Evolutionary conservation across 2,888 invertebrate genomes (phyloP).

Genomic region (Amiota minor): DNA sequence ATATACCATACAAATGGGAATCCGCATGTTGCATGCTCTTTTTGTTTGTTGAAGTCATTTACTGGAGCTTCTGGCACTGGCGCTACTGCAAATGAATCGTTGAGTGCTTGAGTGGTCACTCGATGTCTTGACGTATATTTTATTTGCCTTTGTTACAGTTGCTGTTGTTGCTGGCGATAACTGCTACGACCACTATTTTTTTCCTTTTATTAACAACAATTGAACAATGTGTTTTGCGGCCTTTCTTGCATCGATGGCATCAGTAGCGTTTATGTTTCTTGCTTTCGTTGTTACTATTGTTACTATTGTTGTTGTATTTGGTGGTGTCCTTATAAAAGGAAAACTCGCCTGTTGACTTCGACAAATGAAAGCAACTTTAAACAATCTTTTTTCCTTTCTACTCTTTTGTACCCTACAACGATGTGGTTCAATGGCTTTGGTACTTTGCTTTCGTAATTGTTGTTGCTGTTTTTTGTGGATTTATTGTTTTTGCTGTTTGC

Average conservation of each 20-base stretch:
- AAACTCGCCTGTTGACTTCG: conserved; percentile 21
- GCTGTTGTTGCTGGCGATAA: background rate
- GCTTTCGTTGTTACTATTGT: background rate
- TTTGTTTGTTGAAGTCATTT: conserved; percentile 32
- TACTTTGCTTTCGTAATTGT: background rate
- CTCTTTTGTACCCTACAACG: background rate
- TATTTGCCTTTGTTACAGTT: conserved; percentile 18
- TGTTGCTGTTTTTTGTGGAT: conserved; percentile 2
- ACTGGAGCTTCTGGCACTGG: background rate
- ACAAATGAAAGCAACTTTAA: conserved; percentile 19
- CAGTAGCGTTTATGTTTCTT: background rate
- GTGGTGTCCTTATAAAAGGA: conserved; percentile 6
- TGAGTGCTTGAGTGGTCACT: conserved; percentile 28
- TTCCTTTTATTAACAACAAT: conserved; percentile 55
- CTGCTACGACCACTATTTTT: background rate
- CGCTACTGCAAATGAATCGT: conserved; percentile 39
- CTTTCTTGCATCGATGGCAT: conserved; percentile 14
- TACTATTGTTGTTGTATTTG: background rate
- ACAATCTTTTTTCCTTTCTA: conserved; percentile 28
- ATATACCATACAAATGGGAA: conserved; percentile 21
- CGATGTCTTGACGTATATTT: conserved; percentile 24
- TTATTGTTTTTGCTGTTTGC: conserved; percentile 36
- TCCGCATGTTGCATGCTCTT: conserved; percentile 25
- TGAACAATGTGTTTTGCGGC: conserved; percentile 50
- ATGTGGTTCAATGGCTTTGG: background rate